Base-by-base conservation (phyloP, 2,888 invertebrate species). In the Cerastis leucographa region DNA sequence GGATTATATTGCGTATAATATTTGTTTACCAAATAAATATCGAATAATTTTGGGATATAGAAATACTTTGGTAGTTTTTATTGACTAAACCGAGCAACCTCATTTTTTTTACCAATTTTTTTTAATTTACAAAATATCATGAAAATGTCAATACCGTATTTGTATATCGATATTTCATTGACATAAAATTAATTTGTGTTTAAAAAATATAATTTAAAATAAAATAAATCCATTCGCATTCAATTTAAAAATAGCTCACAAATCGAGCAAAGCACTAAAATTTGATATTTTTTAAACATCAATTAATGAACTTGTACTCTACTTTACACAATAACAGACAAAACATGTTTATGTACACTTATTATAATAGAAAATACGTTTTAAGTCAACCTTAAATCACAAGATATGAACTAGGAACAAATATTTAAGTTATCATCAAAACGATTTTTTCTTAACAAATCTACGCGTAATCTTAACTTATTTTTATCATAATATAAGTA, bases 41-140 rank as follows among this genome's bases (percentile, higher is more conserved):
- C 68, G 71, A 89, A 88, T 83, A 80, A 89, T 87, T 88, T 85
- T 85, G 87, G 85, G 78, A 86, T 85, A 84, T 81, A 85, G 81
- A 87, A 90, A 90, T 86, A 90, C 93, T 94, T 94, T 94, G 94
- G 94, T 93, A 90, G 89, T 83, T 88, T 90, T 70, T 69, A 92
- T 92, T 92, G 93, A 93, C 93, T 93, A 92, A 91, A 87, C 74
- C 74, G 81, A 84, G 74, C 42, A 67, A 79, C 67, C 71, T 69
- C 74, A 71, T 81, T 66, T 74, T 64, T 65, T 78, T 69, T 70
- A 81, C 59, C 70, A 69, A 71, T 78, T 81, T 82, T n/a, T 65
- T 65, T 70, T 83, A 80, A 80, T 87, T 81, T 88, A 85, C 76
- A 83, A 80, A 82, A 76, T 78, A 78, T 69, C 67, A 76, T 82